Evolutionary conservation across 2,113 vertebrate species (phyloP).

Genomic region (Centropus unirufus): DNA sequence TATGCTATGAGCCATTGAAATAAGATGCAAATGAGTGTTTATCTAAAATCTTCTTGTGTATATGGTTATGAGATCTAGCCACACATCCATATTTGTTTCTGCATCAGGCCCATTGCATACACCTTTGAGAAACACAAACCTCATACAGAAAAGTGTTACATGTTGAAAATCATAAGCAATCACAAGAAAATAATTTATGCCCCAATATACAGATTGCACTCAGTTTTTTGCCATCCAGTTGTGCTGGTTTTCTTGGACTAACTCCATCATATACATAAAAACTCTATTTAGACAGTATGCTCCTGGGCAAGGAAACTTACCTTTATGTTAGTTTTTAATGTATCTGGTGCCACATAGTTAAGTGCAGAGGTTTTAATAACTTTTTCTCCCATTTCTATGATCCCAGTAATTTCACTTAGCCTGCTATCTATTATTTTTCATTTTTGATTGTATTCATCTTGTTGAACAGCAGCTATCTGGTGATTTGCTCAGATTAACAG

Average conservation of each 20-base stretch:
- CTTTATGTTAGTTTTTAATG: not conserved
- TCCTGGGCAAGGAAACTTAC: not conserved
- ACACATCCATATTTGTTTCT: fast-evolving
- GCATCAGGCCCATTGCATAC: not conserved
- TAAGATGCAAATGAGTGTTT: not conserved
- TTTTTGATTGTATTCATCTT: not conserved
- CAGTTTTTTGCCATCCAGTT: not conserved
- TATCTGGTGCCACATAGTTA: not conserved
- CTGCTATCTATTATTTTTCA: not conserved
- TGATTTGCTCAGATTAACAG: not conserved
- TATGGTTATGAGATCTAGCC: not conserved
- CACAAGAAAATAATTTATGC: not conserved
- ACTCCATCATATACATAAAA: not conserved
- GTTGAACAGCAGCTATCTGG: not conserved
- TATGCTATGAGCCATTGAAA: not conserved
- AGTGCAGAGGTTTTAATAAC: not conserved
- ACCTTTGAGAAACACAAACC: not conserved
- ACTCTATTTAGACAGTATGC: not conserved
- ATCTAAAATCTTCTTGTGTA: not conserved
- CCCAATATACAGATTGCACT: not conserved
- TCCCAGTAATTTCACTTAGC: not conserved
- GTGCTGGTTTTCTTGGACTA: not conserved
- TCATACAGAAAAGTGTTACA: not conserved
- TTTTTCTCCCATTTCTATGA: not conserved
- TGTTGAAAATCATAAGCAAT: not conserved